Conservation (phyloP, 1,140 invertebrate species). For the Drosophila pruinosa region DNA sequence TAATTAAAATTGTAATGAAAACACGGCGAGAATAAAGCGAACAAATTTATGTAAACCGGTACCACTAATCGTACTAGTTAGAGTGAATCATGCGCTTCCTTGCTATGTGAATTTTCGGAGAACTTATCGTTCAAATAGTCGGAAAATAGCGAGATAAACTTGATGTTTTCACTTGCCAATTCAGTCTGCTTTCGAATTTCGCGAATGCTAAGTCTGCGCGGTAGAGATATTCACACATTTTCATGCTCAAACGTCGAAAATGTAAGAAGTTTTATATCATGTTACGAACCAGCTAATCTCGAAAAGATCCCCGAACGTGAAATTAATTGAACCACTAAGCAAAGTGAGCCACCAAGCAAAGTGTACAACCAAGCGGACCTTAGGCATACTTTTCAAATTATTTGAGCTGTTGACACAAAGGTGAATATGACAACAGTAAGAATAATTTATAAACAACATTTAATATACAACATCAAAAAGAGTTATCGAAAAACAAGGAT, state of each 20-base stretch:
- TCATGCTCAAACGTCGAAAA: conserved; percentile 28
- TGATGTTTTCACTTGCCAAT: conserved; percentile 3
- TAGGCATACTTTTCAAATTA: background rate
- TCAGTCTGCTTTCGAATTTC: conserved; percentile 67
- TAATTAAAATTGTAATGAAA: background rate
- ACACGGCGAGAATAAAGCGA: background rate
- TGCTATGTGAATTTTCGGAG: too few relatives aligned
- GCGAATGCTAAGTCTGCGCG: conserved; percentile 38
- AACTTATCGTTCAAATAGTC: background rate
- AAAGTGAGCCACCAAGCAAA: background rate
- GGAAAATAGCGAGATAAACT: conserved; percentile 31
- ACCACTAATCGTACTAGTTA: too few relatives aligned
- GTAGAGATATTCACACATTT: background rate
- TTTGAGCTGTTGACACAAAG: conserved; percentile 47
- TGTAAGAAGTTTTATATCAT: conserved; percentile 18
- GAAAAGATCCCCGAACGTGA: background rate
- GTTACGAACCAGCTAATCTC: conserved; percentile 12
- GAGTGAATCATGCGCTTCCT: too few relatives aligned
- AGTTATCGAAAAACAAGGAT: too few relatives aligned
- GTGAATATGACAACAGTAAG: conserved; percentile 41
- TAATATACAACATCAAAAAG: too few relatives aligned
- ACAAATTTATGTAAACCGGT: background rate
- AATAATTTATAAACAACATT: too few relatives aligned
- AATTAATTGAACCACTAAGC: conserved; percentile 10
- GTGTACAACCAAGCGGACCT: background rate